Conservation (phyloP, 2,797 vertebrate genomes). For the Acrocephalus scirpaceus region DNA sequence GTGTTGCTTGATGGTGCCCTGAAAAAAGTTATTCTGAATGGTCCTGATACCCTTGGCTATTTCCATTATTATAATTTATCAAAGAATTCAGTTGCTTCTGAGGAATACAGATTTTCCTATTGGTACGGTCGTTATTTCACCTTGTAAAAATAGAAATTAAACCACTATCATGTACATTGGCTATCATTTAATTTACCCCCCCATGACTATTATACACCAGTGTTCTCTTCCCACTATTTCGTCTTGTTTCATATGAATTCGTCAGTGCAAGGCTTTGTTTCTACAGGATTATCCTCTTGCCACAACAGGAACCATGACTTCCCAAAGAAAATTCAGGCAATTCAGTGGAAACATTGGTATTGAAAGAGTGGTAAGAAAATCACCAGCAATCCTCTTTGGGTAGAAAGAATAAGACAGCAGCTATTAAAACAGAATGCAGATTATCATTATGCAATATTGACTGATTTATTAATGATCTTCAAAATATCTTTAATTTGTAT, state of each 20-base stretch:
- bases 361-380: neutral
- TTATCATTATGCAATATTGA: neutral
- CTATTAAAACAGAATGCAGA: neutral
- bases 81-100: neutral
- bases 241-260: neutral
- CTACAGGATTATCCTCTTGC: neutral
- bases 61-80: neutral
- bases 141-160: neutral
- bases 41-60: neutral
- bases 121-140: neutral
- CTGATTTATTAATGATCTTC: neutral
- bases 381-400: neutral
- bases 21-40: neutral
- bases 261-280: neutral
- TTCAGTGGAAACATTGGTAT: neutral
- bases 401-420: neutral
- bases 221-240: neutral
- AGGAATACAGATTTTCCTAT: neutral
- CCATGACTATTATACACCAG: neutral
- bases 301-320: neutral
- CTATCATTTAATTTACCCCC: neutral
- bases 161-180: rapidly evolving
- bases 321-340: neutral
- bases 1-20: neutral
- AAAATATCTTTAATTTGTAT: neutral